Evolutionary conservation across 2,797 vertebrate species (phyloP).

Genomic region (Pseudopleuronectes americanus): DNA sequence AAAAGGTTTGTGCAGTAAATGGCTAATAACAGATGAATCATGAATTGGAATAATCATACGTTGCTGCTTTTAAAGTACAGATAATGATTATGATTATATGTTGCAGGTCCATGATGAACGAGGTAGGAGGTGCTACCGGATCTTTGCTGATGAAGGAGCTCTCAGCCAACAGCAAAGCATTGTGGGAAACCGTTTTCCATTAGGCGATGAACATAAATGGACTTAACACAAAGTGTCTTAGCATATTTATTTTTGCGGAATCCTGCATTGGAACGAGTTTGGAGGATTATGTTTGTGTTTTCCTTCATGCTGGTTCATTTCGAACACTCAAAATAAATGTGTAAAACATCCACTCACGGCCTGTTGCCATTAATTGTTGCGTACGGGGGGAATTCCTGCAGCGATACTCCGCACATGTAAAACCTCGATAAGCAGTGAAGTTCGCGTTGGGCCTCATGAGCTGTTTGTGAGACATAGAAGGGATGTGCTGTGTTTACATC

Average conservation of each 20-base stretch:
- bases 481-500: constrained; percentile 38
- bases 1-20: too few species aligned
- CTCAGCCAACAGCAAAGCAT: not conserved
- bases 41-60: not conserved
- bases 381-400: constrained; percentile 27
- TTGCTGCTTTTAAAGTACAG: constrained; percentile 7
- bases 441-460: constrained; percentile 14
- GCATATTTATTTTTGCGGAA: not conserved
- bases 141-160: constrained; percentile 14
- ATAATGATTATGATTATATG: constrained; percentile 40
- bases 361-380: constrained; percentile 47
- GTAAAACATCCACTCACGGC: constrained; percentile 34
- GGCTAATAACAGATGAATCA: too few species aligned
- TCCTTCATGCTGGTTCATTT: constrained; percentile 11
- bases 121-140: constrained; percentile 5
- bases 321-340: constrained; percentile 40
- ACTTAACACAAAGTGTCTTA: not conserved
- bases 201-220: not conserved
- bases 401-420: constrained; percentile 35
- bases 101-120: constrained; percentile 57
- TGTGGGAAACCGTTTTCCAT: not conserved
- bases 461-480: constrained; percentile 31
- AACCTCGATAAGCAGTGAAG: constrained; percentile 34
- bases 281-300: not conserved
- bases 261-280: constrained; percentile 23